Evolutionary conservation across 2,113 vertebrate genomes (phyloP).

Genomic region (Narcine bancroftii): DNA sequence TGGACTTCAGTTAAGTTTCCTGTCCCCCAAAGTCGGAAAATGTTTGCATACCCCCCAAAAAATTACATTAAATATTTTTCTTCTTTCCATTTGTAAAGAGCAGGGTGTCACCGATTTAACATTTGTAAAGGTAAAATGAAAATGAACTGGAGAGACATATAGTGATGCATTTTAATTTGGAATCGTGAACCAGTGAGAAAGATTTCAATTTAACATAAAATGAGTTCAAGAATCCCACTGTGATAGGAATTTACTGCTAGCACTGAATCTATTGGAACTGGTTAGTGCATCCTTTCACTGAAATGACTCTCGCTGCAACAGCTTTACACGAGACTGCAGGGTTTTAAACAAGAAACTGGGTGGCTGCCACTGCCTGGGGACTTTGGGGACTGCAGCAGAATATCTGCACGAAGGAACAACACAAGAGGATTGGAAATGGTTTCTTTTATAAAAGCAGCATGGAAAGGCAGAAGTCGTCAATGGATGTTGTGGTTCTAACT

Average conservation of each 20-base stretch:
- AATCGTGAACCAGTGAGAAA: not conserved
- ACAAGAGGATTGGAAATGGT: not conserved
- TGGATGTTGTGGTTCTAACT: not conserved
- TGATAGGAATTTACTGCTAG: not conserved
- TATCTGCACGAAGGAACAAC: not conserved
- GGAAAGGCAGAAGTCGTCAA: not conserved
- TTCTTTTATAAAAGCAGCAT: not conserved
- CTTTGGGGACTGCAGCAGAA: conserved; percentile 31
- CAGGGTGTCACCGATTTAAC: not conserved
- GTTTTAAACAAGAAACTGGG: not conserved
- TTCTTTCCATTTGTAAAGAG: not conserved
- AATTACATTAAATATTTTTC: not conserved
- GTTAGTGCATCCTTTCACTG: not conserved
- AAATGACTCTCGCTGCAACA: not conserved
- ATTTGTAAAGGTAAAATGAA: not conserved
- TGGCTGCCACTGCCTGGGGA: conserved; percentile 33
- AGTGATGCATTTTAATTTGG: not conserved
- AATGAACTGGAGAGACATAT: not conserved
- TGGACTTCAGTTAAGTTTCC: not conserved
- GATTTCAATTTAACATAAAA: not conserved
- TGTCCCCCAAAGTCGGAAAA: not conserved
- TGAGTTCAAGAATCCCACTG: too few relatives aligned
- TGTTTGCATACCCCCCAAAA: not conserved
- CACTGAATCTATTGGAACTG: not conserved
- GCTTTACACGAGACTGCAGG: not conserved